Conservation (phyloP, 2,797 vertebrate species). For the Malacoctenus gilli region DNA sequence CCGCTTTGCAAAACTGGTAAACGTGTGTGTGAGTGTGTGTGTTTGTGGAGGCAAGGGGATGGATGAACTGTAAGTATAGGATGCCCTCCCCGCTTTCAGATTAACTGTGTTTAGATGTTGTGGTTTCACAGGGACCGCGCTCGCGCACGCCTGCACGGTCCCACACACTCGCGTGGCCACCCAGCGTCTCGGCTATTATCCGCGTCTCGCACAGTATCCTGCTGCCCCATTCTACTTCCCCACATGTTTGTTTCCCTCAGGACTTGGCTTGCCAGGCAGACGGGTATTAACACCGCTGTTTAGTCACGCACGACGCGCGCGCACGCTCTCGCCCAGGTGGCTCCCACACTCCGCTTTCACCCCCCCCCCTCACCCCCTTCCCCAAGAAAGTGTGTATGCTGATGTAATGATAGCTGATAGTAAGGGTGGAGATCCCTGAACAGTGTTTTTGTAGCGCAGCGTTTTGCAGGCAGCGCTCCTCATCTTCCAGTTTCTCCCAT, state of each 20-base stretch:
- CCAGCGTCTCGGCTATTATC: conserved; percentile 57
- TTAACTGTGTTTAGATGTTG: conserved; percentile 40
- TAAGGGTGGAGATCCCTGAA: conserved; percentile 52
- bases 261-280: conserved; percentile 33
- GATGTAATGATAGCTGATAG: conserved; percentile 56
- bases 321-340: conserved; percentile 34
- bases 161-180: conserved; percentile 23
- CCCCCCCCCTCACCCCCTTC: conserved; percentile 23
- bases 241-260: conserved; percentile 60
- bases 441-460: conserved; percentile 50
- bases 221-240: conserved; percentile 50
- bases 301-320: conserved; percentile 15
- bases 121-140: conserved; percentile 15
- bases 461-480: conserved; percentile 55
- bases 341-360: conserved; percentile 17
- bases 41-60: conserved; percentile 8
- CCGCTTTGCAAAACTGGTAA: conserved; percentile 21
- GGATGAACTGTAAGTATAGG: conserved; percentile 29
- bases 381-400: conserved; percentile 25
- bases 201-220: conserved; percentile 51
- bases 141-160: conserved; percentile 11
- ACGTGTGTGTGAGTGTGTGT: conserved; percentile 6
- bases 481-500: conserved; percentile 71
- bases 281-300: conserved; percentile 40
- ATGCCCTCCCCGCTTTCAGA: conserved; percentile 17